Percentiles rank a stretch among this genome's conserved stretches.
Evolutionary conservation across 2,888 invertebrate genomes (phyloP).

Genomic region (Norana najaformis): DNA sequence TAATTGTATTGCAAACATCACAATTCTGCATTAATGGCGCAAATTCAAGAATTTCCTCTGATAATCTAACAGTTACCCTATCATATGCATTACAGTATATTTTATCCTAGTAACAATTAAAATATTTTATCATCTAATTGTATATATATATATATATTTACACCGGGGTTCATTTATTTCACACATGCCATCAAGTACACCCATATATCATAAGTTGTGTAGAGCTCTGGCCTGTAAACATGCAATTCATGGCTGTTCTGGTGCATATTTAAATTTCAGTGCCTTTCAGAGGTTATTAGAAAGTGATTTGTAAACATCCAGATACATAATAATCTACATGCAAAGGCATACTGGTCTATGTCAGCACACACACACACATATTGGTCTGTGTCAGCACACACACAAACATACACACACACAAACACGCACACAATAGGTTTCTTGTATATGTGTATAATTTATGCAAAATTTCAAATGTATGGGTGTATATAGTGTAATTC

Average conservation of each 20-base stretch:
- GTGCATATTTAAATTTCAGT: not conserved
- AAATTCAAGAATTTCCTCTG: not conserved
- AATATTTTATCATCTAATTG: not conserved
- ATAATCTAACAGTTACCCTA: not conserved
- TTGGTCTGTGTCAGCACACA: too few species aligned
- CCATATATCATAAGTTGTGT: not conserved
- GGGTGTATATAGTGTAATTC: not conserved
- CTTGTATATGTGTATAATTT: not conserved
- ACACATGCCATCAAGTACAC: not conserved
- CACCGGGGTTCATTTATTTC: not conserved
- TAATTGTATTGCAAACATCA: not conserved
- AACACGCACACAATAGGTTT: not conserved
- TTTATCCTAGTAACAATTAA: not conserved
- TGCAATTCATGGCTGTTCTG: not conserved
- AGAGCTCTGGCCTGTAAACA: not conserved
- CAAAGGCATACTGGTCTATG: not conserved
- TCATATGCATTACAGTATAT: too few species aligned
- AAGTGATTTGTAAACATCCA: not conserved
- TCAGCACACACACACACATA: not conserved
- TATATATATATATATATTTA: conserved; percentile 8
- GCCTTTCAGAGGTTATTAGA: not conserved
- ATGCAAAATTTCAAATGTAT: not conserved
- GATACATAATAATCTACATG: not conserved
- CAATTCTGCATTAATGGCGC: too few species aligned
- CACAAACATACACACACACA: not conserved